Evolutionary conservation across 2,888 invertebrate genomes (phyloP).

Genomic region (Thymelicus sylvestris): DNA sequence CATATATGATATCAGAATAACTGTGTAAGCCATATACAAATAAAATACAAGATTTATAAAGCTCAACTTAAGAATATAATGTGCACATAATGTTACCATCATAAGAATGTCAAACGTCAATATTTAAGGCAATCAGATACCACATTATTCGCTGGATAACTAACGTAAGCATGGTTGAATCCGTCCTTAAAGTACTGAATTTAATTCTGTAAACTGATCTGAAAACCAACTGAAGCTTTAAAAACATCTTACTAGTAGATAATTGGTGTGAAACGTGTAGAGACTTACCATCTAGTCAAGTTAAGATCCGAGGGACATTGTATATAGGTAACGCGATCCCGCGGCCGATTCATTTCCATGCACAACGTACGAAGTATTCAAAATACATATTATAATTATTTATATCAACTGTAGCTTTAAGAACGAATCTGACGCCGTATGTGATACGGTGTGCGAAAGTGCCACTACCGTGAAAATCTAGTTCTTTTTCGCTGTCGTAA

Average conservation of each 20-base stretch:
- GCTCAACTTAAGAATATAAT: too few relatives aligned
- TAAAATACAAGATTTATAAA: too few relatives aligned
- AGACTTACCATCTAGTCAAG: conserved; percentile 48
- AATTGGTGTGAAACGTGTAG: conserved; percentile 39
- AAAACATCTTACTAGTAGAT: conserved; percentile 34
- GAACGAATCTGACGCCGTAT: conserved; percentile 74
- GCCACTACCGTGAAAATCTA: conserved; percentile 58
- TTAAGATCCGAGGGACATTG: conserved; percentile 43
- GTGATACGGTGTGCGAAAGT: conserved; percentile 68
- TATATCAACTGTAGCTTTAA: conserved; percentile 79
- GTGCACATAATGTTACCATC: too few relatives aligned
- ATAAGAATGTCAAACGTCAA: too few relatives aligned
- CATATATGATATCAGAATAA: too few relatives aligned
- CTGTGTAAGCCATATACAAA: too few relatives aligned
- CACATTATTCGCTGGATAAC: too few relatives aligned
- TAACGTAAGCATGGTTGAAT: too few relatives aligned
- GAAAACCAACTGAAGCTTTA: conserved; percentile 31
- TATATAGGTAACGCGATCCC: conserved; percentile 43
- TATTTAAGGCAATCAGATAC: too few relatives aligned
- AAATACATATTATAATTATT: conserved; percentile 70
- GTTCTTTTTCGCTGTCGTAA: conserved; percentile 29
- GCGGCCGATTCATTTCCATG: conserved; percentile 61
- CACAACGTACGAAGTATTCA: conserved; percentile 74
- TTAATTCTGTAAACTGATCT: conserved; percentile 22
- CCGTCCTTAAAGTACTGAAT: conserved; percentile 11